Conservation (phyloP, 2,888 invertebrate species). For the Coremacera marginata region DNA sequence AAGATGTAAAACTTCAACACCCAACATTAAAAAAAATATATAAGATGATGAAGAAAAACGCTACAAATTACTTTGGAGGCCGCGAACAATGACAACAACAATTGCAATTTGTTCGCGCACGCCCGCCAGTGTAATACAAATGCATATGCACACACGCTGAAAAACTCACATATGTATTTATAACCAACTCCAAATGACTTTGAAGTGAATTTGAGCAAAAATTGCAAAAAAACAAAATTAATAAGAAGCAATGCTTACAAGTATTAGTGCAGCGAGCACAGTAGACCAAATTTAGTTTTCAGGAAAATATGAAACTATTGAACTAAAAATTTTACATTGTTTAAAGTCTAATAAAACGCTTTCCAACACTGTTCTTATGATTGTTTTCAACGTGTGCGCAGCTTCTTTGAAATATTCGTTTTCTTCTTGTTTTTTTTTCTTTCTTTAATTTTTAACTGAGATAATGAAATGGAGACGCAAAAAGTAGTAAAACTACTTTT, state of each 20-base stretch:
- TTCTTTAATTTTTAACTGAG: background rate
- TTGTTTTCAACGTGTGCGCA: background rate
- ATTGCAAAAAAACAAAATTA: background rate
- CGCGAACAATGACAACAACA: constrained; percentile 67
- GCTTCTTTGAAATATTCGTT: background rate
- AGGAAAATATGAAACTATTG: background rate
- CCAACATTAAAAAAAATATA: background rate
- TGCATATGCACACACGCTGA: background rate
- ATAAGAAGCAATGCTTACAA: too few relatives aligned
- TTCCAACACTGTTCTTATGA: background rate
- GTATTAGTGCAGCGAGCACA: background rate
- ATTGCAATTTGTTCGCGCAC: constrained; percentile 70
- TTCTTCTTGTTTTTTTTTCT: background rate
- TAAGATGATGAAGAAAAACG: constrained; percentile 27
- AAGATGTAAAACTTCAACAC: constrained; percentile 3
- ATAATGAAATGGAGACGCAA: constrained; percentile 25
- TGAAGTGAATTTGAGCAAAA: background rate
- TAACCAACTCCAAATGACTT: background rate
- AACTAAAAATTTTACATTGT: background rate
- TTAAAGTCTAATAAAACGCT: too few relatives aligned
- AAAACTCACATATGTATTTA: background rate
- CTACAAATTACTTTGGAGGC: constrained; percentile 54
- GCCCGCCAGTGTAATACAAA: constrained; percentile 50
- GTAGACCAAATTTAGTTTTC: background rate
- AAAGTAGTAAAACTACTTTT: constrained; percentile 32